A percentile compares a stretch with the other conserved stretches of the same genome.
These are phyloP conservation scores for Craniophora ligustri DNA, from an alignment of 2,888 invertebrate species.

Conservation along the genomic window DNA sequence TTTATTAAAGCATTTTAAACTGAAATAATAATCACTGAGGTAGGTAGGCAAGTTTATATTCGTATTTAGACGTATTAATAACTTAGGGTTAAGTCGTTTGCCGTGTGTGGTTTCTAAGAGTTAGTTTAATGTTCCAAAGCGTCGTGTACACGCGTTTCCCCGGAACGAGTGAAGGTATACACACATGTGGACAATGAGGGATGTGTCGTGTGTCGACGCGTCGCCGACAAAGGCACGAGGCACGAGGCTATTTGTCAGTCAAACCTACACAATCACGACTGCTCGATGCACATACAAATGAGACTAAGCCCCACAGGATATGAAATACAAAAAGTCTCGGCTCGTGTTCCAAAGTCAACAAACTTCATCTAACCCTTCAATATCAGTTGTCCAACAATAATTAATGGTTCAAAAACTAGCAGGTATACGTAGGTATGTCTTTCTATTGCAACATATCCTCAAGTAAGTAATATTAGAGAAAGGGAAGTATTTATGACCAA, in stretches of 20 bases:
- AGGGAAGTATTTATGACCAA: constrained; percentile 71
- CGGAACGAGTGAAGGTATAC: constrained; percentile 64
- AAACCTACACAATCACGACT: constrained; percentile 66
- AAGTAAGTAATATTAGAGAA: constrained; percentile 58
- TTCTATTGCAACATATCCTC: constrained; percentile 39
- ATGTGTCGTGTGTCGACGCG: constrained; percentile 71
- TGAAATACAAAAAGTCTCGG: constrained; percentile 51
- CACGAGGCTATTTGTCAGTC: constrained; percentile 78
- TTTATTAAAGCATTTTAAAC: constrained; percentile 18
- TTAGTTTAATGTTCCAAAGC: constrained; percentile 39
- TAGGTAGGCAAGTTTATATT: no score
- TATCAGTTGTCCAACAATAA: constrained; percentile 6
- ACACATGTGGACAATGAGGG: constrained; percentile 66
- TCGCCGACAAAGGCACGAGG: constrained; percentile 75
- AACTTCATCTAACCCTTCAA: constrained; percentile 40
- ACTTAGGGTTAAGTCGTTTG: constrained; percentile 20
- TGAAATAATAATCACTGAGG: constrained; percentile 14
- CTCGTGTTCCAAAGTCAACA: constrained; percentile 49
- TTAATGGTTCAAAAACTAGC: background rate
- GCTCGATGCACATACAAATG: constrained; percentile 72
- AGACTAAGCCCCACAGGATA: constrained; percentile 63
- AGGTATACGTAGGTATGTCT: constrained; percentile 14
- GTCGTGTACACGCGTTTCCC: constrained; percentile 52
- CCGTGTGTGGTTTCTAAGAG: constrained; percentile 38
- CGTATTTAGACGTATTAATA: constrained; percentile 23